A percentile compares a stretch with the other conserved stretches of the same genome.
phyloP scores from a whole-genome alignment of 2,888 invertebrate genomes.

The Parapristionchus giblindavisi region DNA sequence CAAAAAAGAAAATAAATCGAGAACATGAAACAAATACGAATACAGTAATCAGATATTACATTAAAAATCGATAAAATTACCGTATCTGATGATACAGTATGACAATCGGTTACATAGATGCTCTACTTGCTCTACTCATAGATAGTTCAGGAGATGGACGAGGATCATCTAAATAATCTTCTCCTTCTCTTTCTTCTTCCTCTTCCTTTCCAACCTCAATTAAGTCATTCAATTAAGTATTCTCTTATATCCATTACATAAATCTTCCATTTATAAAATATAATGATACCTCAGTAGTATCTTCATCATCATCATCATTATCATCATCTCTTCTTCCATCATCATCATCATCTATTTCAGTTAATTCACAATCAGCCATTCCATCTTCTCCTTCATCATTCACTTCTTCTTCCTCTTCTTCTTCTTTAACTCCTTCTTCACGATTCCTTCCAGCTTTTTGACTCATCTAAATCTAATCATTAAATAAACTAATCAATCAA shows the following conservation, averaged over 20 bases:
- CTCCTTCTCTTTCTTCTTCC: too few relatives aligned
- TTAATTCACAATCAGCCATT: constrained; percentile 58
- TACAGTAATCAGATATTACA: too few relatives aligned
- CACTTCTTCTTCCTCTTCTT: constrained; percentile 17
- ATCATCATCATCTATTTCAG: constrained; percentile 52
- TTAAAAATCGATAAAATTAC: too few relatives aligned
- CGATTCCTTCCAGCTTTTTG: too few relatives aligned
- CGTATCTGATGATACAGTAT: too few relatives aligned
- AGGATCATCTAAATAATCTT: not conserved
- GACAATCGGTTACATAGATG: too few relatives aligned
- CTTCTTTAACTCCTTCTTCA: not conserved
- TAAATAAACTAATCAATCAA: too few relatives aligned
- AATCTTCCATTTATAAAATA: not conserved
- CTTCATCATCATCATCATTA: not conserved
- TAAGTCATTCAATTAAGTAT: not conserved
- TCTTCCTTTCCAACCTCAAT: not conserved
- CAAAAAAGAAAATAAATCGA: too few relatives aligned
- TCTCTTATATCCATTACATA: not conserved
- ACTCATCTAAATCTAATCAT: too few relatives aligned
- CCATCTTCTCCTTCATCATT: constrained; percentile 43
- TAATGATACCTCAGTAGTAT: not conserved
- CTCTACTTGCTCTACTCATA: too few relatives aligned
- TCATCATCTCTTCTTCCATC: constrained; percentile 39
- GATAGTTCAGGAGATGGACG: not conserved
- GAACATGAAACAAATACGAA: too few relatives aligned